Evolutionary conservation across 2,888 invertebrate species (phyloP).

Genomic region (Tanaodytes sp.): DNA sequence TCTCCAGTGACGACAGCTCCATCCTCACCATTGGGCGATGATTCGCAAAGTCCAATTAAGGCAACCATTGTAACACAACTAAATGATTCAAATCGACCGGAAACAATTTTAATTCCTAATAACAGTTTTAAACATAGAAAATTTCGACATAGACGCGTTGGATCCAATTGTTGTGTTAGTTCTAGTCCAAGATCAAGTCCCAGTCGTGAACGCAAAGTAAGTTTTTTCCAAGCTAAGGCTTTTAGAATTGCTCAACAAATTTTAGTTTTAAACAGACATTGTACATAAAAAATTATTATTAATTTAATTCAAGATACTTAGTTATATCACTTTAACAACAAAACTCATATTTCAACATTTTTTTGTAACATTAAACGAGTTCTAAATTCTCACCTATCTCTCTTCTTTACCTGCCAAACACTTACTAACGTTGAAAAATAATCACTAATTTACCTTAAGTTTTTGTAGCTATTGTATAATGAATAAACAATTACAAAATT

Average conservation of each 20-base stretch:
- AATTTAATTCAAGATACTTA: no score
- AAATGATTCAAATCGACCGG: slow-evolving; percentile 76
- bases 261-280: no score
- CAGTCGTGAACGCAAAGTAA: slow-evolving; percentile 75
- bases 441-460: no score
- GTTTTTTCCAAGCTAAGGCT: no score
- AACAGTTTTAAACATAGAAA: slow-evolving; percentile 74
- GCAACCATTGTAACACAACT: slow-evolving; percentile 78
- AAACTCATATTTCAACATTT: slow-evolving; percentile 1
- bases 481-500: no score
- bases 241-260: no score
- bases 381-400: no score
- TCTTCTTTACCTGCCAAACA: no score
- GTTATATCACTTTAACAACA: background rate
- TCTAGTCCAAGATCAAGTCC: slow-evolving; percentile 74
- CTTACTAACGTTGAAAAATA: no score
- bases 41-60: slow-evolving; percentile 75
- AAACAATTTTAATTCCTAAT: slow-evolving; percentile 74
- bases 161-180: slow-evolving; percentile 78
- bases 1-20: slow-evolving; percentile 68
- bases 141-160: slow-evolving; percentile 76
- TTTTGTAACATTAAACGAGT: no score
- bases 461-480: no score
- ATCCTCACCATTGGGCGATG: slow-evolving; percentile 63
- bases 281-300: slow-evolving; percentile 3